Evolutionary conservation across 2,113 vertebrate genomes (phyloP).

Genomic region (Crotalus tigris): DNA sequence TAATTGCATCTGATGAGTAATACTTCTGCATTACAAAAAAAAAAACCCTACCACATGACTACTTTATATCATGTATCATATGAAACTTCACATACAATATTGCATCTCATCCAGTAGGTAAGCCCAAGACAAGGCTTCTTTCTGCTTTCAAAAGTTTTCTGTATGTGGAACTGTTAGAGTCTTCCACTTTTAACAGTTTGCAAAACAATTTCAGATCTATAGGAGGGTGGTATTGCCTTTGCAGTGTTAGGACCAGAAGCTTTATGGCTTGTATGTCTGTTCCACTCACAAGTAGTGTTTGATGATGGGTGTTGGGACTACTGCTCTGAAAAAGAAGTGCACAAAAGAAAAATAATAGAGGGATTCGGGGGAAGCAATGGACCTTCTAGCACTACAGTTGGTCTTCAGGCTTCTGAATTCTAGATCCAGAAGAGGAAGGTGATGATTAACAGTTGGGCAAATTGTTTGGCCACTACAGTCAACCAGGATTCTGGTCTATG

Average conservation of each 20-base stretch:
- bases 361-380: neutral
- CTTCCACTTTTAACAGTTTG: neutral
- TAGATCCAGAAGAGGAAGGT: neutral
- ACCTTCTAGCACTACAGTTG: neutral
- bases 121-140: neutral
- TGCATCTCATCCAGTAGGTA: neutral
- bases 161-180: neutral
- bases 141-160: neutral
- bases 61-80: neutral
- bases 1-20: neutral
- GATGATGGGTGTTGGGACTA: neutral
- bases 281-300: neutral
- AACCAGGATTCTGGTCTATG: neutral
- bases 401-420: neutral
- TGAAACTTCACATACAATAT: neutral
- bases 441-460: neutral
- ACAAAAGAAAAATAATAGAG: neutral
- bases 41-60: neutral
- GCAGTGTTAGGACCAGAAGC: neutral
- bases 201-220: neutral
- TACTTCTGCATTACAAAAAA: neutral
- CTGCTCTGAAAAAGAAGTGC: neutral
- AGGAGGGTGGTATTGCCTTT: neutral
- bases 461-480: neutral
- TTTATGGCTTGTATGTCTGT: neutral